phyloP scores from a whole-genome alignment of 2,888 invertebrate species.

The Patella depressa region DNA sequence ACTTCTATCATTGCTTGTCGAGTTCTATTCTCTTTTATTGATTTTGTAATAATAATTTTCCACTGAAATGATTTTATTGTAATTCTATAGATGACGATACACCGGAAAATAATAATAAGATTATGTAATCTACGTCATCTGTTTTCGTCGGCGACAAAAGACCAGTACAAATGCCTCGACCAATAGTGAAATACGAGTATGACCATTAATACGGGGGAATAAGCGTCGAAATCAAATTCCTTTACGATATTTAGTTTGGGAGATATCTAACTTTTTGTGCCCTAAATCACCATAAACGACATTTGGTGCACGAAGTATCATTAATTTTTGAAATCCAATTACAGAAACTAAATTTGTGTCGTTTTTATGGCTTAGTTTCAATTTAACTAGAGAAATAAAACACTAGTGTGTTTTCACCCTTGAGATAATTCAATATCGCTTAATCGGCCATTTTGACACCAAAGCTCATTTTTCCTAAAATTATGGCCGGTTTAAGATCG shows the following conservation, averaged over 20 bases:
- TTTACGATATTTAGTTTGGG: neutral
- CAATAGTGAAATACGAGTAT: neutral
- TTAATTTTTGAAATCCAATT: slow-evolving; percentile 13
- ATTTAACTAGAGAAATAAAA: slow-evolving; percentile 11
- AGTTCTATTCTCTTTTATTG: neutral
- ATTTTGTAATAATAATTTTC: slow-evolving; percentile 2
- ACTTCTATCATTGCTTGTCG: no score
- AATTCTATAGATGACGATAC: no score
- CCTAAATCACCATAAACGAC: slow-evolving; percentile 10
- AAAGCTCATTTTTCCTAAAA: slow-evolving; percentile 1
- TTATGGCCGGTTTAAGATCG: slow-evolving; percentile 2
- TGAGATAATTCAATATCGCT: slow-evolving; percentile 11
- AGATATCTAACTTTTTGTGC: neutral
- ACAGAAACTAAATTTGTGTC: slow-evolving; percentile 10
- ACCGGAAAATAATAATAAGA: neutral
- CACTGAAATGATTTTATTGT: neutral
- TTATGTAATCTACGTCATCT: slow-evolving; percentile 2
- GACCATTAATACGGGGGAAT: neutral
- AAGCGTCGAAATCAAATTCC: neutral
- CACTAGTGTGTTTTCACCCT: slow-evolving; percentile 10
- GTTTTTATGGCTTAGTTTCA: slow-evolving; percentile 1
- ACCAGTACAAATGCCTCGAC: no score
- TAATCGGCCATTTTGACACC: slow-evolving; percentile 11
- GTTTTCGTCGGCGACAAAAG: no score
- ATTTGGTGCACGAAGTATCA: slow-evolving; percentile 10